Conservation (phyloP, 2,888 invertebrate species). For the Xylophagus ater region DNA sequence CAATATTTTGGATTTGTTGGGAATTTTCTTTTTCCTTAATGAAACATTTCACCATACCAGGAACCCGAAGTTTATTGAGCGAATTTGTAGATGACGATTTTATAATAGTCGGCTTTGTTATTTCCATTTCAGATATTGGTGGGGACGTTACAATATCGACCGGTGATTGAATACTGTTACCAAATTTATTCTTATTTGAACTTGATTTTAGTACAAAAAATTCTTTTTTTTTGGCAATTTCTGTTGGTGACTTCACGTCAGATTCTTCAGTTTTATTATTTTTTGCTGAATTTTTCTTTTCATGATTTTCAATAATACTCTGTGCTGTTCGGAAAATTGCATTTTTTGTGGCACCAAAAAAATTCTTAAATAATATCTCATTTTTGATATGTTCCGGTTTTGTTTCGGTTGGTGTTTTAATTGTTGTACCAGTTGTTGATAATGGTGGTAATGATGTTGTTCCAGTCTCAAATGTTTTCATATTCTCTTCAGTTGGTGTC, state of each 20-base stretch:
- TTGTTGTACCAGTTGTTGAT: neutral
- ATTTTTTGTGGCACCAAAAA: slow-evolving; percentile 39
- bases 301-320: slow-evolving; percentile 39
- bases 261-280: slow-evolving; percentile 25
- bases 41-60: slow-evolving; percentile 38
- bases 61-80: slow-evolving; percentile 34
- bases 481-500: slow-evolving; percentile 16
- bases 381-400: slow-evolving; percentile 28
- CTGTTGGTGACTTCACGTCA: slow-evolving; percentile 35
- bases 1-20: slow-evolving; percentile 24
- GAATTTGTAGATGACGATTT: slow-evolving; percentile 27
- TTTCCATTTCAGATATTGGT: slow-evolving; percentile 13
- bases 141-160: slow-evolving; percentile 1
- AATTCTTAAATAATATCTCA: slow-evolving; percentile 38
- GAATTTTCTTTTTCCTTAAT: slow-evolving; percentile 27
- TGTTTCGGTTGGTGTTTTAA: slow-evolving; percentile 21
- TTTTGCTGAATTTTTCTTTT: slow-evolving; percentile 38
- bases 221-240: slow-evolving; percentile 37
- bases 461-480: slow-evolving; percentile 18
- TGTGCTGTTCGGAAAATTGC: slow-evolving; percentile 41
- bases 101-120: slow-evolving; percentile 21
- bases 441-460: neutral
- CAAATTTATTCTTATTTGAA: slow-evolving; percentile 34
- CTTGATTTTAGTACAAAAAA: slow-evolving; percentile 34
- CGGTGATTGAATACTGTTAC: slow-evolving; percentile 28